Percentiles rank a stretch among this genome's conserved stretches.
These are phyloP conservation scores for Panulirus ornatus DNA, from an alignment of 1,140 invertebrate genomes.

Conservation along the genomic window DNA sequence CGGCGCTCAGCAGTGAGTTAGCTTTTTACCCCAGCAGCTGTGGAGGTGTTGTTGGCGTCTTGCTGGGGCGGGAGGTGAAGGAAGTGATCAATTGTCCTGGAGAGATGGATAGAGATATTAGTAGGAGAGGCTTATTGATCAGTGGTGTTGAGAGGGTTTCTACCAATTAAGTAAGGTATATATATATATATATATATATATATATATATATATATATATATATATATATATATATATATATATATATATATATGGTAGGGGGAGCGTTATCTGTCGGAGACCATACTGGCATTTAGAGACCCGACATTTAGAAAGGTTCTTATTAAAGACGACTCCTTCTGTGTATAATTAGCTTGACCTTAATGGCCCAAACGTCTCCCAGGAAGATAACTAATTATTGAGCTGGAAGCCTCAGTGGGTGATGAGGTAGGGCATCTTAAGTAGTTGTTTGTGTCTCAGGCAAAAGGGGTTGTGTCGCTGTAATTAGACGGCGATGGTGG, in stretches of 20 bases:
- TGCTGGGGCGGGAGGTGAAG: background rate
- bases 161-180: no score
- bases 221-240: no score
- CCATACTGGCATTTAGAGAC: no score
- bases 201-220: no score
- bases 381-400: slow-evolving; percentile 30
- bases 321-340: background rate
- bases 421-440: background rate
- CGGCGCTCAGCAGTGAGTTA: background rate
- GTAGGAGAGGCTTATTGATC: no score
- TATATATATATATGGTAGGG: no score
- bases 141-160: no score
- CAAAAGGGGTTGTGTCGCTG: background rate
- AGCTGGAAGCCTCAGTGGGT: no score
- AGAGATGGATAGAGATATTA: no score
- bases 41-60: background rate
- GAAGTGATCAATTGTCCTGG: no score
- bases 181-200: no score
- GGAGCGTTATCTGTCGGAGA: no score
- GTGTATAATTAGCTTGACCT: slow-evolving; percentile 44
- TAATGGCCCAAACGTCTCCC: slow-evolving; percentile 39
- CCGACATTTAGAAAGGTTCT: background rate
- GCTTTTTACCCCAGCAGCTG: background rate
- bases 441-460: slow-evolving; percentile 30
- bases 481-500: background rate